Percentiles rank a stretch among this genome's conserved stretches.
Conservation (phyloP, 2,113 vertebrate genomes). For the Montifringilla adamsi region DNA sequence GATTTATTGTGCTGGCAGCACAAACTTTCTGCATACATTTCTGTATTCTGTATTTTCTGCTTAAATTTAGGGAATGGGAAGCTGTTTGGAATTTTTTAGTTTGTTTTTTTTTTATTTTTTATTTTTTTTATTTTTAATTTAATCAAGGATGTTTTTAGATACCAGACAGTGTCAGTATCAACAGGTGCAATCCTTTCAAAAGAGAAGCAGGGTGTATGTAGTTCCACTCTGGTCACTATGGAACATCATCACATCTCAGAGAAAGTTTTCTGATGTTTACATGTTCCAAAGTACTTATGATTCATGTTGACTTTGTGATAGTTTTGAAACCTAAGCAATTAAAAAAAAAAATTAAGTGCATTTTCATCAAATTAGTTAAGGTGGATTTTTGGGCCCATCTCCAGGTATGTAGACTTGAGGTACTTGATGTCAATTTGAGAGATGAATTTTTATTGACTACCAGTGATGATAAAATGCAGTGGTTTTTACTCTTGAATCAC, state of each 20-base stretch:
- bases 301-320: not conserved
- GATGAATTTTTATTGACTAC: not conserved
- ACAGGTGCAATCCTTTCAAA: not conserved
- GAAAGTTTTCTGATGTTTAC: not conserved
- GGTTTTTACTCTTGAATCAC: not conserved
- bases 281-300: not conserved
- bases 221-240: not conserved
- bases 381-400: not conserved
- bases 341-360: not conserved
- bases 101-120: not conserved
- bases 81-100: not conserved
- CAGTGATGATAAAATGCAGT: not conserved
- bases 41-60: not conserved
- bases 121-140: not conserved
- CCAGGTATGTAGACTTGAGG: not conserved
- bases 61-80: not conserved
- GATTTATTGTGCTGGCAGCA: not conserved
- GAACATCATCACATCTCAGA: not conserved
- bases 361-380: not conserved
- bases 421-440: not conserved
- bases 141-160: not conserved
- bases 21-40: not conserved
- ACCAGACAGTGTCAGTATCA: not conserved
- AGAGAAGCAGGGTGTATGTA: not conserved
- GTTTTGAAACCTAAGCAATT: not conserved